Base-by-base conservation (phyloP, 2,797 vertebrate species). In the Cyclopterus lumpus region DNA sequence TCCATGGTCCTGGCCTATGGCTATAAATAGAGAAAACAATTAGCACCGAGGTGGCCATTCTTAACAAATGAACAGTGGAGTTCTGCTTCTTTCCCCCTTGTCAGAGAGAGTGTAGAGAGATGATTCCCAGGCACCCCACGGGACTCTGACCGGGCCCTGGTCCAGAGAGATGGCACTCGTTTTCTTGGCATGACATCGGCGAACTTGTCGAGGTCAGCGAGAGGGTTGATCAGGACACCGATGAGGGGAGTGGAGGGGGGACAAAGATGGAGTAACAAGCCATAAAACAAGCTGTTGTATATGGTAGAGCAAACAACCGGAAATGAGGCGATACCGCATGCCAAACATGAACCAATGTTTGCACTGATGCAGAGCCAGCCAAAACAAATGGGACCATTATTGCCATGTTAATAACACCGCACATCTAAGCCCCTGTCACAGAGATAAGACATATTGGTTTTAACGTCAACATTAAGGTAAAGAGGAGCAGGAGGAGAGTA, bases 161-260 rank as follows among this genome's bases (percentile, higher is more conserved):
- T 97, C 97, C 65, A 98, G 90, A 46, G 97, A 99, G 89, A 99
- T 97, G 82, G 95, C 96, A 15, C 88, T 93, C 49, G 98, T 93
- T 86, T 97, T 99, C 77, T 96, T 95, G 30, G 96, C 96, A 96
- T 98, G 86, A 93, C 93, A 78, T 97, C 96, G 8, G 97, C 96
- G 89, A 98, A 97, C 77, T 96, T 98, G 92, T 97, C 98, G 67
- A 99, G 96, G 87, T 97, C 95, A 0, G 95, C 95, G 38, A 0
- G 34, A 96, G 95, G 0, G 96, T n/a, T n/a, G n/a, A n/a, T 97
- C 34, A 98, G 93, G 82, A 99, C 94, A 0, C 99, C 97, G 82
- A 98, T 96, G 75, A 98, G 92, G 0, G 97, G 96, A 0, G 92
- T 95, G 71, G 82, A 92, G 12, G 94, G 87, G 62, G 93, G 46